Evolutionary conservation across 64 coral and sea anemone species (phyloP).

Genomic region (Dendronephthya gigantea): DNA sequence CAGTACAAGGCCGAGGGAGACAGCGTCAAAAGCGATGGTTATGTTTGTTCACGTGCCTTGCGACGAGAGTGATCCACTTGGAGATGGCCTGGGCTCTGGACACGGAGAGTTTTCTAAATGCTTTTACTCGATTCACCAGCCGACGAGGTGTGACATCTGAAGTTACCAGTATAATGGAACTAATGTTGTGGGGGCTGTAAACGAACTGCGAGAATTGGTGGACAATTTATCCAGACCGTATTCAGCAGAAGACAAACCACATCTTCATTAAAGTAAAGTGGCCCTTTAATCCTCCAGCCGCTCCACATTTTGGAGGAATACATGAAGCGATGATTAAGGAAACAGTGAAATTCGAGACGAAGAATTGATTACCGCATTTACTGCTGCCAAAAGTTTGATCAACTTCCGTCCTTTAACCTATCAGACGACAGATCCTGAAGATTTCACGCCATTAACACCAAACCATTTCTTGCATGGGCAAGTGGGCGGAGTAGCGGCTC

Average conservation of each 20-base stretch:
- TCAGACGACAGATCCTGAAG: slow-evolving; percentile 20
- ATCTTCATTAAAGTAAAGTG: not conserved
- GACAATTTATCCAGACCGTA: not conserved
- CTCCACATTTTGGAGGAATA: slow-evolving; percentile 23
- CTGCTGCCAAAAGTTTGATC: not conserved
- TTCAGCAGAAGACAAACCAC: slow-evolving; percentile 22
- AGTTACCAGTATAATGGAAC: slow-evolving; percentile 38
- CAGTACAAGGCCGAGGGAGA: not conserved
- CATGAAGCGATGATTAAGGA: not conserved
- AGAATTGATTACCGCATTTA: slow-evolving; percentile 37
- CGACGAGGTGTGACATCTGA: slow-evolving; percentile 15
- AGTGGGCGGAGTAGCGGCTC: slow-evolving; percentile 33
- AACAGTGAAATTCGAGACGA: slow-evolving; percentile 31
- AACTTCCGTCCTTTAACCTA: too few species aligned
- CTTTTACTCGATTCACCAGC: not conserved
- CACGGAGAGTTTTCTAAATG: not conserved
- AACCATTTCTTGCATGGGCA: slow-evolving; percentile 25
- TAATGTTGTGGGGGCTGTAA: slow-evolving; percentile 29
- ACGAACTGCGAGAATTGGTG: slow-evolving; percentile 28
- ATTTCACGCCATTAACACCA: slow-evolving; percentile 13
- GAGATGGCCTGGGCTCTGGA: too few species aligned
- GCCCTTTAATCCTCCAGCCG: slow-evolving; percentile 15
- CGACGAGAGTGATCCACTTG: not conserved
- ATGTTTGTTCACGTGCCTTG: not conserved
- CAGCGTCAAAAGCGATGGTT: not conserved